A percentile compares a stretch with the other conserved stretches of the same genome.
Conservation (phyloP, 2,797 vertebrate genomes). For the Apodemus agrarius region DNA sequence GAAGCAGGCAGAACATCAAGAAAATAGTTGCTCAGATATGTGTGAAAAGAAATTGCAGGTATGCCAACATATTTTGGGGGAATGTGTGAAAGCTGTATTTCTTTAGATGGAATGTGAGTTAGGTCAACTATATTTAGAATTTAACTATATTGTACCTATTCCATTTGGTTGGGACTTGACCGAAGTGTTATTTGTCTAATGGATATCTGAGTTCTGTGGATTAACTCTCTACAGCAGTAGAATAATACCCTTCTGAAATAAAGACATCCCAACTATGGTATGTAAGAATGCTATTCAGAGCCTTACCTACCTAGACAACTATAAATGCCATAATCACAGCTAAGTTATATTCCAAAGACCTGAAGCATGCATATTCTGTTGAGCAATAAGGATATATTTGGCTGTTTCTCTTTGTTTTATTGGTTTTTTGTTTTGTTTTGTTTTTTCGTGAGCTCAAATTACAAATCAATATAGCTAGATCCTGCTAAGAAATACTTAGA, state of each 20-base stretch:
- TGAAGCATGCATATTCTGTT: not conserved
- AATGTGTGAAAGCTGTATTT: slow-evolving; percentile 66
- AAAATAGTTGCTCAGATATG: slow-evolving; percentile 72
- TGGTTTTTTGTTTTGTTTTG: too few relatives aligned
- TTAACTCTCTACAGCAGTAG: not conserved
- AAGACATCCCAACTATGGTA: not conserved
- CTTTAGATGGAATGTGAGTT: slow-evolving; percentile 52
- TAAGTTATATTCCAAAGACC: not conserved
- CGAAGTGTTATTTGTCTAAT: slow-evolving; percentile 12
- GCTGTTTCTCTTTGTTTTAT: not conserved
- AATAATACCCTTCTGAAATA: not conserved
- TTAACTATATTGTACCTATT: slow-evolving; percentile 49
- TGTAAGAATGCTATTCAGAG: not conserved
- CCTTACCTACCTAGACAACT: not conserved
- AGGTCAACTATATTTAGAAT: slow-evolving; percentile 69
- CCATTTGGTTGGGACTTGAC: slow-evolving; percentile 18
- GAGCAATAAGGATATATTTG: not conserved
- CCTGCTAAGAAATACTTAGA: not conserved
- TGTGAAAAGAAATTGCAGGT: slow-evolving; percentile 74
- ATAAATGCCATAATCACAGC: not conserved
- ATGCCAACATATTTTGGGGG: slow-evolving; percentile 31
- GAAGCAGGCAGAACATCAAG: slow-evolving; percentile 45
- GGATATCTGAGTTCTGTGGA: not conserved
- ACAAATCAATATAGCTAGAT: not conserved
- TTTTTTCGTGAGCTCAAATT: not conserved